Evolutionary conservation across 2,113 vertebrate species (phyloP).

Genomic region (Psettodes erumei): DNA sequence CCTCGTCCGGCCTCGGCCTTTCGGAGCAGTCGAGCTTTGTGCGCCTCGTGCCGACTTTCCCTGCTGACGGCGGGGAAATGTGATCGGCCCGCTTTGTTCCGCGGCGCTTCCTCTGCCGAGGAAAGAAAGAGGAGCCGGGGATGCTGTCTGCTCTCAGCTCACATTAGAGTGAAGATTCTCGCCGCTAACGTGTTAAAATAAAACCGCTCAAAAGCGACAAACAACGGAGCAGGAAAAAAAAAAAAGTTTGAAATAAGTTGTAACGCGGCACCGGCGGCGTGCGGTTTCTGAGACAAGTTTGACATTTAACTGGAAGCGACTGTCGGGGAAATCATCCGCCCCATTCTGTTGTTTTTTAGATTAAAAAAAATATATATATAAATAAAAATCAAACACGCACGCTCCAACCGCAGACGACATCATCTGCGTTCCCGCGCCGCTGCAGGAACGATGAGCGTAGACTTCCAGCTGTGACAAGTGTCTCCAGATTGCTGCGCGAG

Average conservation of each 20-base stretch:
- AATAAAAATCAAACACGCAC: background rate
- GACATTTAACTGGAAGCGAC: background rate
- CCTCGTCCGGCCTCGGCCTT: background rate
- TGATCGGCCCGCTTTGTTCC: too few relatives aligned
- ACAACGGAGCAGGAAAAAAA: too few relatives aligned
- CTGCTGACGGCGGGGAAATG: too few relatives aligned
- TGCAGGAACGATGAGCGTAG: background rate
- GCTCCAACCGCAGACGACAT: background rate
- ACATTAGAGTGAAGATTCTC: background rate
- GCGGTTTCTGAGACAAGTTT: background rate
- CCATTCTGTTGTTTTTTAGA: background rate
- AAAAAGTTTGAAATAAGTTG: background rate
- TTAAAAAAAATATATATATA: background rate
- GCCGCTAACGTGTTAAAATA: too few relatives aligned
- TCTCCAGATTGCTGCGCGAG: slow-evolving; percentile 3
- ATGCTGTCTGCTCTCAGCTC: background rate
- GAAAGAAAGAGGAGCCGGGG: too few relatives aligned
- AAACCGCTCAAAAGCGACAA: too few relatives aligned
- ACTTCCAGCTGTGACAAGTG: slow-evolving; percentile 37
- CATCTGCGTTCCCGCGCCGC: background rate
- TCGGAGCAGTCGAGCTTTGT: too few relatives aligned
- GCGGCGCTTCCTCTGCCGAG: too few relatives aligned
- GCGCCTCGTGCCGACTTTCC: too few relatives aligned
- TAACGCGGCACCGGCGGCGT: background rate
- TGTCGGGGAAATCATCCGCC: background rate